These are phyloP conservation scores for Hydrozoanthus gracilis DNA, from an alignment of 92 coral and sea anemone genomes.

Conservation along the genomic window DNA sequence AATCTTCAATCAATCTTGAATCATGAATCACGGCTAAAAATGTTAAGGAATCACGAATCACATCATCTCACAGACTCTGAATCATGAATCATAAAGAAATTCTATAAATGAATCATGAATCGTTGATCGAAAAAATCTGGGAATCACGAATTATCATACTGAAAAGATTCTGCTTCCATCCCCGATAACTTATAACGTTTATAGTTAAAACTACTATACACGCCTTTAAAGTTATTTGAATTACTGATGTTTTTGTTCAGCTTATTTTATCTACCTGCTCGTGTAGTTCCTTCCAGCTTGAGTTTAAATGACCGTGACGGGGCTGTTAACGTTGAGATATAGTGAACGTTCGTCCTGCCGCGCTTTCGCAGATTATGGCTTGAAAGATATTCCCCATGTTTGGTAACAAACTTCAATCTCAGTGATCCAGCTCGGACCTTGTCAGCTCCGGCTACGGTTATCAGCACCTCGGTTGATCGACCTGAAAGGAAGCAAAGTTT, in stretches of 20 bases:
- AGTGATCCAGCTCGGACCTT: conserved; percentile 65
- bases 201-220: neutral
- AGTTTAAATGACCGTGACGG: conserved; percentile 69
- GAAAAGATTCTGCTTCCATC: no score
- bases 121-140: no score
- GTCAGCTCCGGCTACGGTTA: conserved; percentile 77
- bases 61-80: no score
- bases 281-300: conserved; percentile 76
- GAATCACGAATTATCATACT: no score
- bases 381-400: conserved; percentile 68
- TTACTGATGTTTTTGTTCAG: no score
- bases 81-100: no score
- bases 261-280: conserved; percentile 7
- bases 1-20: no score
- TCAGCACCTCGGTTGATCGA: conserved; percentile 55
- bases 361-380: conserved; percentile 55
- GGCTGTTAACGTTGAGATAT: conserved; percentile 65
- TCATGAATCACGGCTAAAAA: no score
- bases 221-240: no score
- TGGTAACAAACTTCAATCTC: conserved; percentile 70
- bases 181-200: neutral
- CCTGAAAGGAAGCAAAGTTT: conserved; percentile 47
- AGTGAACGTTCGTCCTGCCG: conserved; percentile 65
- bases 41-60: no score
- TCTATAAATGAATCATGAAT: no score